Conservation (phyloP, 2,797 vertebrate genomes). For the Sebastes variabilis region DNA sequence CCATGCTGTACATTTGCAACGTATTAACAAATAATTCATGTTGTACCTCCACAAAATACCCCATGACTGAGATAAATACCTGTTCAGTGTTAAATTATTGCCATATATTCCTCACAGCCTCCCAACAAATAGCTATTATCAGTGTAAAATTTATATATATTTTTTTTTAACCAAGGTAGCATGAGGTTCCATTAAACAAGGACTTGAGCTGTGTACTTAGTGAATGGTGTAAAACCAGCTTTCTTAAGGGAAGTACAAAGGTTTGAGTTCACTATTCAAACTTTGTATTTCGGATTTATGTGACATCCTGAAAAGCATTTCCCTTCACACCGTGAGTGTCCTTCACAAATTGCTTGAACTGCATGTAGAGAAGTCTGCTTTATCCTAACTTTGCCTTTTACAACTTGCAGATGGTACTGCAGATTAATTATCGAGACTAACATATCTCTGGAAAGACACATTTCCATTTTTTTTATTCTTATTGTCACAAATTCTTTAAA, state of each 20-base stretch:
- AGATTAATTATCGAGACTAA: neutral
- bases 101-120: neutral
- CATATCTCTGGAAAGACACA: neutral
- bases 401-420: neutral
- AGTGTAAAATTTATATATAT: neutral
- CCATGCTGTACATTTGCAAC: conserved; percentile 14
- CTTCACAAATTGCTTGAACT: conserved; percentile 5
- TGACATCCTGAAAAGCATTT: neutral
- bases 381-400: neutral
- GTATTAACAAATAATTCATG: neutral
- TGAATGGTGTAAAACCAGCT: neutral
- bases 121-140: neutral
- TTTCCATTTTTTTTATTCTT: neutral
- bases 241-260: neutral
- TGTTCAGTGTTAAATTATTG: neutral
- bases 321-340: neutral
- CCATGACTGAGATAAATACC: neutral
- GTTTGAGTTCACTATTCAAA: neutral
- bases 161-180: neutral
- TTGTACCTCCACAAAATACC: neutral
- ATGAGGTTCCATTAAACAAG: neutral
- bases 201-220: neutral
- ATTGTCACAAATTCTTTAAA: neutral
- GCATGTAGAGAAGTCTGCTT: conserved; percentile 8
- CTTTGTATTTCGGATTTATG: neutral